Conservation (phyloP, 1,140 invertebrate species). For the Gonatopus flavifemur region DNA sequence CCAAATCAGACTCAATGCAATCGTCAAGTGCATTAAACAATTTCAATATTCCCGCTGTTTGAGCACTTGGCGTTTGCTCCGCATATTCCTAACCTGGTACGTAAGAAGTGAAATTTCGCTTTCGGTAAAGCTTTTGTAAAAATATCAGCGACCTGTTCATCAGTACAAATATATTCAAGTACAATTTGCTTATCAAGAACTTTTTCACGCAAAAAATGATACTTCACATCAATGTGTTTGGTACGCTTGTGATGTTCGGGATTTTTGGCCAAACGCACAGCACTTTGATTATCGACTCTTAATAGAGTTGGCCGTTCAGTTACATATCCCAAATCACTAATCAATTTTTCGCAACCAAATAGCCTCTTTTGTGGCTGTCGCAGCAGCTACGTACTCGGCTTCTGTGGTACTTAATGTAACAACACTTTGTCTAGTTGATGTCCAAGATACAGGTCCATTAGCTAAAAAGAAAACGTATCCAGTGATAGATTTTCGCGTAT, state of each 20-base stretch:
- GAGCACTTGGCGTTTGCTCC: too few relatives aligned
- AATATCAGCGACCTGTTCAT: neutral
- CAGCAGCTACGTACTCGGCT: constrained; percentile 3
- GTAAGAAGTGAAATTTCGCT: constrained; percentile 3
- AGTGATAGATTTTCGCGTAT: neutral
- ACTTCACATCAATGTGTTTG: constrained; percentile 5
- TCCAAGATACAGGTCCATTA: neutral
- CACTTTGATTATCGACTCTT: constrained; percentile 25
- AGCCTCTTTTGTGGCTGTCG: constrained; percentile 40
- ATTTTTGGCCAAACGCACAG: constrained; percentile 7
- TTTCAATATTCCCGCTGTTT: too few relatives aligned
- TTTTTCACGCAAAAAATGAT: constrained; percentile 4
- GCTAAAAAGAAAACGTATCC: neutral
- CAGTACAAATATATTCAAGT: neutral
- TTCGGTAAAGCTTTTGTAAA: constrained; percentile 1
- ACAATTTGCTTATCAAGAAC: constrained; percentile 2
- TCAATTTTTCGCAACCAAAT: constrained; percentile 27
- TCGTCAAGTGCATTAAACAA: too few relatives aligned
- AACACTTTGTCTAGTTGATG: neutral
- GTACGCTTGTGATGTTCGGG: neutral
- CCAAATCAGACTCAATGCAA: too few relatives aligned
- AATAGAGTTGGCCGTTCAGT: constrained; percentile 15
- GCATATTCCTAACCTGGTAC: too few relatives aligned
- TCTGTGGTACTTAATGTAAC: neutral
- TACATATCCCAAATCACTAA: neutral